Conservation (phyloP, 2,113 vertebrate genomes). For the Bufo gargarizans region DNA sequence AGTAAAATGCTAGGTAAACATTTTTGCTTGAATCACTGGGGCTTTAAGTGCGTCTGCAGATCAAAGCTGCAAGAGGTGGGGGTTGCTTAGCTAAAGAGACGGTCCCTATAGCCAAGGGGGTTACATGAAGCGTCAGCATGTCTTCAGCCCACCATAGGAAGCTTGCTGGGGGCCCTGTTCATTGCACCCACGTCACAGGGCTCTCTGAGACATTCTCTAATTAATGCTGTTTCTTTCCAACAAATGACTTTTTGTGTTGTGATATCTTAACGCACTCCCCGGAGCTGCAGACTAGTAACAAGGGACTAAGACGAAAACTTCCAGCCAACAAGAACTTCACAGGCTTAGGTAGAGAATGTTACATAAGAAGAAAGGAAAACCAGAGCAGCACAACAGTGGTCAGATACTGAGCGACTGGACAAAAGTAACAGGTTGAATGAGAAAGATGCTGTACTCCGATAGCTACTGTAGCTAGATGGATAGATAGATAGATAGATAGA, state of each 20-base stretch:
- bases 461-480: too few species aligned
- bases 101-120: constrained; percentile 70
- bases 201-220: constrained; percentile 68
- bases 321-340: neutral
- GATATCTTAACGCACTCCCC: neutral
- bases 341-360: too few species aligned
- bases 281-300: neutral
- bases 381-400: too few species aligned
- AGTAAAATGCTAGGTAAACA: constrained; percentile 77
- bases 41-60: constrained; percentile 66
- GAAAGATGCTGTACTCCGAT: too few species aligned
- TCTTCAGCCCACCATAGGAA: constrained; percentile 59
- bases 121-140: constrained; percentile 59
- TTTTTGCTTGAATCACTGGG: constrained; percentile 68
- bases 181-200: constrained; percentile 61
- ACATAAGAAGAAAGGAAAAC: too few species aligned
- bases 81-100: constrained; percentile 69
- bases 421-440: too few species aligned
- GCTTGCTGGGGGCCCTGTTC: constrained; percentile 67
- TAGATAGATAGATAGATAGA: too few species aligned
- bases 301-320: neutral
- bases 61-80: constrained; percentile 68
- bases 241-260: constrained; percentile 53
- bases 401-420: too few species aligned
- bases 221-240: constrained; percentile 67